Base-by-base conservation (phyloP, 1,140 invertebrate species). In the Meteorus sp. region DNA sequence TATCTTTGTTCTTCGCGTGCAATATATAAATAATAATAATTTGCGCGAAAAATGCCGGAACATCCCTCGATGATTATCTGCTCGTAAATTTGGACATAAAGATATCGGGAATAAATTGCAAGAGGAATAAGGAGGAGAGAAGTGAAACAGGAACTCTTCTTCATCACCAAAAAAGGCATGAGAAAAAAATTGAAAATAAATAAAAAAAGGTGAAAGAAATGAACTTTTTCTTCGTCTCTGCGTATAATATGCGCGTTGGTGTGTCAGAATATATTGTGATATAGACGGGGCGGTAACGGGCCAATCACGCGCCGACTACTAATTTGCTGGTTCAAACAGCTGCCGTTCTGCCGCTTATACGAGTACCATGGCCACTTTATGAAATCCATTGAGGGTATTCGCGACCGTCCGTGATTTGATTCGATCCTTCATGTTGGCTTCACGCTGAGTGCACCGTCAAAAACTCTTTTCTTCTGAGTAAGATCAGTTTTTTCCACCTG, bases 301-400 rank as follows among this genome's bases (percentile, higher is more conserved):
- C 78, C 78, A 79, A 80, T 80, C 78, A 79, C 74, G 75, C 70
- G 72, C 76, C 76, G 76, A 73, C 75, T 79, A 80, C 76, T 80
- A 79, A 80, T 80, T 80, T 79, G 78, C 74, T 68, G 69, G 65
- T 72, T 78, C 74, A 76, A 78, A 77, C 76, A 77, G 78, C 78
- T 79, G 78, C 78, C 75, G 78, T 77, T 78, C 74, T 70, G 69
- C 72, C 70, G 73, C 73, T 74, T 76, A 73, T 75, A 59, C 51
- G 56, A 33, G 33, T 73, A 68, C 74, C 68, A 77, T 70, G 70
- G 17, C 20, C 41, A 51, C 53, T 61, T 61, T 61, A 65, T 68
- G 52, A 68, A 61, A 63, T 57, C 68, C 69, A 70, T 64, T 61
- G 17, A n/a, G n/a, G n/a, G 67, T 55, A 48, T 63, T 55, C 45